Percentiles rank a stretch among this genome's conserved stretches.
Conservation (phyloP, 1,140 invertebrate genomes). For the Conus betulinus region DNA sequence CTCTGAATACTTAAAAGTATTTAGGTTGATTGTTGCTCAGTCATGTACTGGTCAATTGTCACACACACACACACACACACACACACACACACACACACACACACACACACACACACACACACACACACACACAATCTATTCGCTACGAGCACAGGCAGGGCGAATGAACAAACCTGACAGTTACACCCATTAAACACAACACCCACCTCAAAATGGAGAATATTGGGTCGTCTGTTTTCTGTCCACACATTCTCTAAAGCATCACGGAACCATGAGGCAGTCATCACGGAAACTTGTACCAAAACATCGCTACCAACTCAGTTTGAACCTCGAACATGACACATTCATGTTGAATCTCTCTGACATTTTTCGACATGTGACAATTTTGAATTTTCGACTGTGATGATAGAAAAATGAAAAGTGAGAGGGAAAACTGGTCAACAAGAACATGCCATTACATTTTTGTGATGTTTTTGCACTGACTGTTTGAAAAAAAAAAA, state of each 20-base stretch:
- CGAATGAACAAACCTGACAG: background rate
- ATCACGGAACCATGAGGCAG: background rate
- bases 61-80: constrained; percentile 23
- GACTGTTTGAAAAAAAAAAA: too few species aligned
- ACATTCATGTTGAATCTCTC: too few species aligned
- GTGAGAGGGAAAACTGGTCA: too few species aligned
- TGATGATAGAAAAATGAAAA: too few species aligned
- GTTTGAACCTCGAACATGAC: too few species aligned
- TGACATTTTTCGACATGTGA: too few species aligned
- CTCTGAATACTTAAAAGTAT: background rate
- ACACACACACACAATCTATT: background rate
- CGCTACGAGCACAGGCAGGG: background rate
- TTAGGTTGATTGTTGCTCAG: background rate
- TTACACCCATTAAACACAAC: background rate
- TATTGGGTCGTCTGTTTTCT: too few species aligned
- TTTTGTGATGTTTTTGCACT: too few species aligned
- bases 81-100: constrained; percentile 28
- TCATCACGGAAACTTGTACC: background rate
- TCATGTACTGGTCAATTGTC: background rate
- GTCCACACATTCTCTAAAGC: too few species aligned
- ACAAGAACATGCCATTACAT: too few species aligned
- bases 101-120: background rate
- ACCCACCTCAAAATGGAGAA: too few species aligned
- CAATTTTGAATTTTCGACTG: too few species aligned
- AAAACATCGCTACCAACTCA: background rate